Evolutionary conservation across 2,888 invertebrate species (phyloP).

Genomic region (Chironomus riparius): DNA sequence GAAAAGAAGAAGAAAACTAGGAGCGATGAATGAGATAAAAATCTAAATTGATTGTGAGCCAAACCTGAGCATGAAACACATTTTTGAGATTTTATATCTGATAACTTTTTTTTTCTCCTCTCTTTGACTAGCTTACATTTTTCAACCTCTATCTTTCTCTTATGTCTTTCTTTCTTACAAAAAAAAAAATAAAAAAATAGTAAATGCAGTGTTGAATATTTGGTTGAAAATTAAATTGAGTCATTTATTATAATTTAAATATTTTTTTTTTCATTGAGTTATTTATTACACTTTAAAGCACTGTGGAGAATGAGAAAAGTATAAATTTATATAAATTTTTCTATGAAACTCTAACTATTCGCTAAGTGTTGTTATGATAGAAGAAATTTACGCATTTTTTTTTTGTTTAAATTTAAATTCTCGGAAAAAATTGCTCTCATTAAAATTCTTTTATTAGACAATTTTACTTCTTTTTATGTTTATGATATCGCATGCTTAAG

Average conservation of each 20-base stretch:
- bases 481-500: too few species aligned
- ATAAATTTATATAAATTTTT: neutral
- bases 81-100: constrained; percentile 7
- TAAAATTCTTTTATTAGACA: neutral
- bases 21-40: neutral
- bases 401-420: neutral
- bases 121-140: neutral
- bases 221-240: constrained; percentile 8
- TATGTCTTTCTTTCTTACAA: neutral
- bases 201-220: neutral
- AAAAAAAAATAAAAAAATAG: too few species aligned
- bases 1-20: neutral
- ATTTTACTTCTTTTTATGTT: too few species aligned
- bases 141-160: neutral
- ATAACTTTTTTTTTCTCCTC: neutral
- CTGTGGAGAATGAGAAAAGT: neutral
- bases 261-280: constrained; percentile 2
- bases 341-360: neutral
- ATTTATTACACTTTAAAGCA: neutral
- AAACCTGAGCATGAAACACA: constrained; percentile 1
- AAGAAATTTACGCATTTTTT: neutral
- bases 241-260: constrained; percentile 25
- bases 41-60: constrained; percentile 20
- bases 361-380: neutral
- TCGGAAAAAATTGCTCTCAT: neutral